Conservation (phyloP, 1,140 invertebrate species). For the Drosophila ananassae region DNA sequence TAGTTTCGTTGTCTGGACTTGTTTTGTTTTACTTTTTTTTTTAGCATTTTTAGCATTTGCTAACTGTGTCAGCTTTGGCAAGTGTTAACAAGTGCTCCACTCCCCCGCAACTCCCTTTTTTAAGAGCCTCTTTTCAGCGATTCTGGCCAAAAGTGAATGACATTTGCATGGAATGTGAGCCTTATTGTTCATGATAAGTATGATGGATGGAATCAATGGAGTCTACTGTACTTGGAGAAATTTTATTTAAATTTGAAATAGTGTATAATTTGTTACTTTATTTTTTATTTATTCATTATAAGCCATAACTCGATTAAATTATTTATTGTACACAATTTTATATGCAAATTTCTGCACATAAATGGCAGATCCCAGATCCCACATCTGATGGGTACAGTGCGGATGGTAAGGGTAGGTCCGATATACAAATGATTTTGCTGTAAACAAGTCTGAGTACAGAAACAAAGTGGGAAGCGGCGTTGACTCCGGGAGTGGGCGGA, state of each 20-base stretch:
- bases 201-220: not conserved
- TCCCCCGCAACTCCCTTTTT: not conserved
- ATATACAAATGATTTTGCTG: constrained; percentile 45
- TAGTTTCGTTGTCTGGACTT: constrained; percentile 18
- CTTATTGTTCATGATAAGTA: not conserved
- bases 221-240: not conserved
- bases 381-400: constrained; percentile 2
- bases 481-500: constrained; percentile 23
- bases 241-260: not conserved
- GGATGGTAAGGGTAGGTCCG: constrained; percentile 17
- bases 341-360: constrained; percentile 32
- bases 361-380: constrained; percentile 10
- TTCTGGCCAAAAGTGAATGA: constrained; percentile 50
- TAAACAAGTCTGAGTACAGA: constrained; percentile 35
- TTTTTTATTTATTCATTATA: not conserved
- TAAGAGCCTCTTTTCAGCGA: constrained; percentile 3
- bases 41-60: constrained; percentile 17
- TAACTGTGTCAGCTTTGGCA: constrained; percentile 43
- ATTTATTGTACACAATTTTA: not conserved
- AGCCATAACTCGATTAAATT: not conserved
- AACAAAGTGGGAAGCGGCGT: constrained; percentile 12
- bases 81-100: constrained; percentile 42
- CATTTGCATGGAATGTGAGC: constrained; percentile 37
- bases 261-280: not conserved
- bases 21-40: constrained; percentile 13